These are phyloP conservation scores for Agonopterix heracliana DNA, from an alignment of 2,888 invertebrate genomes.

Conservation along the genomic window DNA sequence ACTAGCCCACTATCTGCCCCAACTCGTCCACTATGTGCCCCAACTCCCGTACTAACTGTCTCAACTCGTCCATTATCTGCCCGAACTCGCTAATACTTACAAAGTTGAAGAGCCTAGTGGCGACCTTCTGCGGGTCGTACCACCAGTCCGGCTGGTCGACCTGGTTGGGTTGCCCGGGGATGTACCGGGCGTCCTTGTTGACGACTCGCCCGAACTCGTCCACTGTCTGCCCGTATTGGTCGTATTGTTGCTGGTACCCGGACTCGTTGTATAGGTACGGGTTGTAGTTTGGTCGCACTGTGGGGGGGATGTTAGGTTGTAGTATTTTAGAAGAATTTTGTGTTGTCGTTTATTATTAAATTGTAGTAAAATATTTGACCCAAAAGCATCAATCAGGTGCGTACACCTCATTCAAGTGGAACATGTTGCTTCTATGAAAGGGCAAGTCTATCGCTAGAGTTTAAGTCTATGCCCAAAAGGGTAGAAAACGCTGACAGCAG, in stretches of 20 bases:
- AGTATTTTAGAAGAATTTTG: not conserved
- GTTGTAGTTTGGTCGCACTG: conserved; percentile 63
- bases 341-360: no score
- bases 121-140: conserved; percentile 71
- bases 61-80: no score
- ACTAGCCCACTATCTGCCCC: no score
- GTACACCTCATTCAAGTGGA: no score
- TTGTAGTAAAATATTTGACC: no score
- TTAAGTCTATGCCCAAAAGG: no score
- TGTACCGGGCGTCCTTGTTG: conserved; percentile 19
- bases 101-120: conserved; percentile 86
- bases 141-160: conserved; percentile 73
- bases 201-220: conserved; percentile 36
- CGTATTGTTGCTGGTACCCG: conserved; percentile 26
- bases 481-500: no score
- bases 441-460: no score
- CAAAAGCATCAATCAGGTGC: no score
- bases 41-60: no score
- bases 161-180: conserved; percentile 66
- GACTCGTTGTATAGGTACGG: conserved; percentile 62
- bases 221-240: conserved; percentile 20
- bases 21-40: no score
- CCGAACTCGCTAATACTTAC: conserved; percentile 59
- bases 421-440: no score
- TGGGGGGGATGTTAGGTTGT: not conserved